These are phyloP conservation scores for Amblyjoppa proteus DNA, from an alignment of 2,888 invertebrate genomes.

Conservation along the genomic window DNA sequence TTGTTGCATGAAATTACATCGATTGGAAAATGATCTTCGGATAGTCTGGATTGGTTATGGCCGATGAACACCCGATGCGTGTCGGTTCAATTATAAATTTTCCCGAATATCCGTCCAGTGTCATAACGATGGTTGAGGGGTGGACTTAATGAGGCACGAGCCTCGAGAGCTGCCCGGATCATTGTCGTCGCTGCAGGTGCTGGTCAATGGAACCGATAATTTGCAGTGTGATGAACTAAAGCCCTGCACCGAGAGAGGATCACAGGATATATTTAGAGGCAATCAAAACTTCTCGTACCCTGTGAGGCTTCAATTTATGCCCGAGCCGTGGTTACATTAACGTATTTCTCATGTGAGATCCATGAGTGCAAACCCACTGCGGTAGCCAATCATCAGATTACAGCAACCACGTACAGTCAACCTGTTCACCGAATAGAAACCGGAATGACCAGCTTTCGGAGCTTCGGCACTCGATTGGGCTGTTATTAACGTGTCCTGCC, in stretches of 20 bases:
- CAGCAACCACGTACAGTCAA: background rate
- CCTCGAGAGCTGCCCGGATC: background rate
- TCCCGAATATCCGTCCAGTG: background rate
- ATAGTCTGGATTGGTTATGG: background rate
- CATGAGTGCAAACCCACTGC: conserved; percentile 20
- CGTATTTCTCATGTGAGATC: conserved; percentile 29
- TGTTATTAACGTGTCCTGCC: background rate
- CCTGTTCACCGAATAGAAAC: conserved; percentile 16
- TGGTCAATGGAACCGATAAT: conserved; percentile 30
- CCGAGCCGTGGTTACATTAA: conserved; percentile 1
- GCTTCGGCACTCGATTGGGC: conserved; percentile 12
- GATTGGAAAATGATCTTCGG: no score
- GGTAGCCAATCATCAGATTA: background rate
- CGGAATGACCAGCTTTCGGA: conserved; percentile 15
- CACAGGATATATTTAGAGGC: conserved; percentile 22
- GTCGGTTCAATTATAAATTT: background rate
- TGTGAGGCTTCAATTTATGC: background rate
- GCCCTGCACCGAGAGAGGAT: conserved; percentile 24
- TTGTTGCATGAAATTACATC: no score
- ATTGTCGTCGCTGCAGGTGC: background rate
- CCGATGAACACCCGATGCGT: background rate
- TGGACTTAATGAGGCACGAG: background rate
- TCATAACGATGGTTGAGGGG: background rate
- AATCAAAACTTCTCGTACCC: conserved; percentile 39
- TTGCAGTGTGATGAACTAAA: conserved; percentile 7